A percentile compares a stretch with the other conserved stretches of the same genome.
phyloP scores from a whole-genome alignment of 2,888 invertebrate genomes.

The Psylliodes chrysocephalus region DNA sequence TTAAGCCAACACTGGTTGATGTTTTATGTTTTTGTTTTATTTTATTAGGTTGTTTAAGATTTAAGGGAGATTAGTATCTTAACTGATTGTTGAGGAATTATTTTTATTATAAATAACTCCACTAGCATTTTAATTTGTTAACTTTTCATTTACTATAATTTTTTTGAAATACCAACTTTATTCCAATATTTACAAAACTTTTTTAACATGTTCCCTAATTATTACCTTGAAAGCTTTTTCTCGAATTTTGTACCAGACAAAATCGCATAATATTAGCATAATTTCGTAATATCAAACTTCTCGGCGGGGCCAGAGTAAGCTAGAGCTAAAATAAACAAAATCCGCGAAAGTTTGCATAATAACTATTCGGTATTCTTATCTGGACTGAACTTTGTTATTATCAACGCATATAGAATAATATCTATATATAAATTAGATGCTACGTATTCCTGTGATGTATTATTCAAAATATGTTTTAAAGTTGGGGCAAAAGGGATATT shows the following conservation, averaged over 20 bases:
- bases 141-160: too few relatives aligned
- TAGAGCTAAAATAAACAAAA: conserved; percentile 13
- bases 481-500: background rate
- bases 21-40: too few relatives aligned
- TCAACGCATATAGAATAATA: conserved; percentile 13
- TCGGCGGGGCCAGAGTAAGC: background rate
- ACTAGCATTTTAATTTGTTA: too few relatives aligned
- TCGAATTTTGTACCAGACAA: background rate
- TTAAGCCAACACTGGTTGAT: too few relatives aligned
- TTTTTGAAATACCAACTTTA: too few relatives aligned
- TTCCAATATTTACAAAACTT: too few relatives aligned
- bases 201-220: conserved; percentile 1
- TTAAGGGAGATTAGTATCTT: too few relatives aligned
- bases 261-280: conserved; percentile 6
- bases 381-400: conserved; percentile 4
- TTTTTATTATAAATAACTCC: too few relatives aligned
- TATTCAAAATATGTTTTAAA: conserved; percentile 1
- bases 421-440: background rate
- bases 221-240: background rate
- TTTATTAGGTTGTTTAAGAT: too few relatives aligned
- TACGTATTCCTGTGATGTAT: background rate
- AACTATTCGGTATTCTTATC: conserved; percentile 14
- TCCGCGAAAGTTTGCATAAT: conserved; percentile 1
- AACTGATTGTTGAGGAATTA: too few relatives aligned
- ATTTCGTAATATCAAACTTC: conserved; percentile 4